phyloP scores from a whole-genome alignment of 2,113 vertebrate species.

The Himantopus leucocephalus region DNA sequence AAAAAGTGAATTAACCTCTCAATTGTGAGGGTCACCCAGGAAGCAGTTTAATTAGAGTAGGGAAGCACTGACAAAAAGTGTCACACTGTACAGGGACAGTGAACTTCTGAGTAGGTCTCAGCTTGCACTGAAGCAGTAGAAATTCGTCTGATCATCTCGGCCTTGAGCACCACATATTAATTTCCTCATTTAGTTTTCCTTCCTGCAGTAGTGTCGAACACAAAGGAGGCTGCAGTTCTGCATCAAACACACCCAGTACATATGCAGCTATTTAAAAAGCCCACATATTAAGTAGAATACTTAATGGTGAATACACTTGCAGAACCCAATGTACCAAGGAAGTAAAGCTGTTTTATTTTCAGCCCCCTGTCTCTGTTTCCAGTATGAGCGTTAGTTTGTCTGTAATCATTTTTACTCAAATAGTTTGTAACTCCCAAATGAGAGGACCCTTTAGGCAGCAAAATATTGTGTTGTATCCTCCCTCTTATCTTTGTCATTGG shows the following conservation, averaged over 20 bases:
- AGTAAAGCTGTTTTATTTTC: neutral
- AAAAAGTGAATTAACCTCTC: neutral
- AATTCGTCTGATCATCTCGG: neutral
- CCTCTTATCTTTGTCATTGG: neutral
- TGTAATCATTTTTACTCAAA: neutral
- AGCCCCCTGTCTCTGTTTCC: neutral
- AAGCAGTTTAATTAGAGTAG: neutral
- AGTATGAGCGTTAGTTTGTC: neutral
- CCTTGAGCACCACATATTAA: neutral
- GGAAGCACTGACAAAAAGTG: neutral
- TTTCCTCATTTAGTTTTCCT: neutral
- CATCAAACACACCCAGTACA: neutral
- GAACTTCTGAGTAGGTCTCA: neutral
- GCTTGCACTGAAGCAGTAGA: neutral
- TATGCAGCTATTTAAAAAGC: neutral
- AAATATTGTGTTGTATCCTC: neutral
- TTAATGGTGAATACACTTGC: neutral
- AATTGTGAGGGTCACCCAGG: accelerated
- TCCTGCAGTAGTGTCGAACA: neutral
- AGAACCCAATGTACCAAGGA: neutral
- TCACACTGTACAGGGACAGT: neutral
- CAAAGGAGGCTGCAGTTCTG: neutral
- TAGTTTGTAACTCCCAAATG: neutral
- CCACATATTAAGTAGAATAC: neutral
- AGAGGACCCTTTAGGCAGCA: neutral